Conservation (phyloP, 2,888 invertebrate genomes). For the Timema podura region DNA sequence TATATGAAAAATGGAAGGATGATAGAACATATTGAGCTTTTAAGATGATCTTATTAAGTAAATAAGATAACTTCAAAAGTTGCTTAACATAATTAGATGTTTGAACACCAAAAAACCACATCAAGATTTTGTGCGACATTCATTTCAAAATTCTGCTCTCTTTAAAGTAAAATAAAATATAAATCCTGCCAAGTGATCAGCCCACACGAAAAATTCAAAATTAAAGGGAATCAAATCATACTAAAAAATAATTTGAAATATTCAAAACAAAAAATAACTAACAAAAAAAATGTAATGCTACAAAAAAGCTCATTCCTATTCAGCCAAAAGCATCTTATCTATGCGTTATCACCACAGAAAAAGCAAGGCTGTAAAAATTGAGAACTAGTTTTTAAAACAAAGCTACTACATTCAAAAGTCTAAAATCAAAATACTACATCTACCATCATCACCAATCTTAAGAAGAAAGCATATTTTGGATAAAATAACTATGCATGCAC, state of each 20-base stretch:
- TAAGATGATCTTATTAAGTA: too few relatives aligned
- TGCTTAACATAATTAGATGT: slow-evolving; percentile 21
- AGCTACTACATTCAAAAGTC: too few relatives aligned
- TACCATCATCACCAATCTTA: too few relatives aligned
- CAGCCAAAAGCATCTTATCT: neutral
- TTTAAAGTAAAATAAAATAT: slow-evolving; percentile 9
- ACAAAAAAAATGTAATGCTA: slow-evolving; percentile 12
- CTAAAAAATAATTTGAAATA: slow-evolving; percentile 16
- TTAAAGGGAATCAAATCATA: slow-evolving; percentile 18
- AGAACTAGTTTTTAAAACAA: too few relatives aligned
- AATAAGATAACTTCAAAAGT: slow-evolving; percentile 13
- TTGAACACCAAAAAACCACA: slow-evolving; percentile 28
- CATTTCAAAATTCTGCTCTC: slow-evolving; percentile 28
- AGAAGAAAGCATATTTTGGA: too few relatives aligned
- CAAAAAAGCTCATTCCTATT: slow-evolving; percentile 19
- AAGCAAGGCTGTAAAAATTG: too few relatives aligned
- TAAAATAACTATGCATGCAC: too few relatives aligned
- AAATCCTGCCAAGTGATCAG: slow-evolving; percentile 27
- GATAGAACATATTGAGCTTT: too few relatives aligned
- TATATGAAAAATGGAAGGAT: too few relatives aligned
- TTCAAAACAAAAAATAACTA: slow-evolving; percentile 9
- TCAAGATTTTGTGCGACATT: slow-evolving; percentile 28
- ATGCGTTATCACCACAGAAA: too few relatives aligned
- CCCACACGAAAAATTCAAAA: slow-evolving; percentile 25
- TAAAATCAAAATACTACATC: too few relatives aligned